phyloP scores from a whole-genome alignment of 2,113 vertebrate species.

The Lamprologus tigripictilis region DNA sequence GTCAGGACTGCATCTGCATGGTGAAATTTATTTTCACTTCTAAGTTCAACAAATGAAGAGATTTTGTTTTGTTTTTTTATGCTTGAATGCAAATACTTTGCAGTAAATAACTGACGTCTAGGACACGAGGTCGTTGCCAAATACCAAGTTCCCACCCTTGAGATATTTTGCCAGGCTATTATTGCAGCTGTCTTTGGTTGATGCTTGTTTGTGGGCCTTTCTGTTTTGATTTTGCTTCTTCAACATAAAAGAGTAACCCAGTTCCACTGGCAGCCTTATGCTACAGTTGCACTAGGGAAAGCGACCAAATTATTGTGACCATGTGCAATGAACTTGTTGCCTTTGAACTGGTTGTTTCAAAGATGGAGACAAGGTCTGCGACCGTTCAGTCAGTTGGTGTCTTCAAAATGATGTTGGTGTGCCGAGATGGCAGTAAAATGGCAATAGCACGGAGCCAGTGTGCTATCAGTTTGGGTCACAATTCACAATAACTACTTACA shows the following conservation, averaged over 20 bases:
- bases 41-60: not conserved
- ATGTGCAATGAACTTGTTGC: not conserved
- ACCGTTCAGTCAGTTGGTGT: not conserved
- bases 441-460: not conserved
- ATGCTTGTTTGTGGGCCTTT: not conserved
- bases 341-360: not conserved
- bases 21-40: not conserved
- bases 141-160: not conserved
- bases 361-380: not conserved
- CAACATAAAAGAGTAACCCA: not conserved
- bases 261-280: not conserved
- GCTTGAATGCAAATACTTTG: not conserved
- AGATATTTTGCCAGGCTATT: not conserved
- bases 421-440: not conserved
- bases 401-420: not conserved
- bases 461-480: not conserved
- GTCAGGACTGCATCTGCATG: not conserved
- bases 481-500: not conserved
- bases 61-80: not conserved
- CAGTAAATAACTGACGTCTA: not conserved
- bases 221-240: not conserved
- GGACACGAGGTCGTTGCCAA: not conserved
- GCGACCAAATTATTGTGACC: not conserved
- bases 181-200: not conserved
- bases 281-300: not conserved